Conservation (phyloP, 2,797 vertebrate genomes). For the Poliocrania exsul region DNA sequence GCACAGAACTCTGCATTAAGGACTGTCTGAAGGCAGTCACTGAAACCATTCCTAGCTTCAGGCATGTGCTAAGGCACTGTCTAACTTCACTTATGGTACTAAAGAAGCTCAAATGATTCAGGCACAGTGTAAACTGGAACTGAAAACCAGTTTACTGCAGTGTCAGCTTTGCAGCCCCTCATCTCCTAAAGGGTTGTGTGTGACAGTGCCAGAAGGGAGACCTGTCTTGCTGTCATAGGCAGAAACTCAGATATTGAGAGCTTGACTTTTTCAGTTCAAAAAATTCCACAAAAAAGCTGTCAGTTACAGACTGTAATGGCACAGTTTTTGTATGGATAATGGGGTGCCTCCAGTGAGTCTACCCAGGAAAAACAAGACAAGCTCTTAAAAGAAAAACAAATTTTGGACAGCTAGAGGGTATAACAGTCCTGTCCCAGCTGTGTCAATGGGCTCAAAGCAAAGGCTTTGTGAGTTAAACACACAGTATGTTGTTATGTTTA, state of each 20-base stretch:
- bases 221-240: neutral
- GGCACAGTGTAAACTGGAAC: neutral
- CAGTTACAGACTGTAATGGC: neutral
- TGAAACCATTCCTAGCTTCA: neutral
- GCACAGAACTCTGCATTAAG: neutral
- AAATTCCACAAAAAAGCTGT: neutral
- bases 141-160: neutral
- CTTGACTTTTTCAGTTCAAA: neutral
- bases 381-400: neutral
- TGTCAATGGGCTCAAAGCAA: conserved; percentile 11
- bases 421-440: neutral
- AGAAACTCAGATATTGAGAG: neutral
- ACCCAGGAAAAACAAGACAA: neutral
- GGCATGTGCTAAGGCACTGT: neutral
- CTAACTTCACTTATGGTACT: neutral
- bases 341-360: neutral
- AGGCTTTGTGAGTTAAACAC: neutral
- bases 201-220: neutral
- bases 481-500: neutral
- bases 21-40: neutral
- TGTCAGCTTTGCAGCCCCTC: neutral
- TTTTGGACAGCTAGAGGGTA: neutral
- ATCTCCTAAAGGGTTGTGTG: neutral
- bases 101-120: neutral
- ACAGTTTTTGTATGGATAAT: neutral